Conservation (phyloP, 2,113 vertebrate genomes). For the Ammodytes dubius region DNA sequence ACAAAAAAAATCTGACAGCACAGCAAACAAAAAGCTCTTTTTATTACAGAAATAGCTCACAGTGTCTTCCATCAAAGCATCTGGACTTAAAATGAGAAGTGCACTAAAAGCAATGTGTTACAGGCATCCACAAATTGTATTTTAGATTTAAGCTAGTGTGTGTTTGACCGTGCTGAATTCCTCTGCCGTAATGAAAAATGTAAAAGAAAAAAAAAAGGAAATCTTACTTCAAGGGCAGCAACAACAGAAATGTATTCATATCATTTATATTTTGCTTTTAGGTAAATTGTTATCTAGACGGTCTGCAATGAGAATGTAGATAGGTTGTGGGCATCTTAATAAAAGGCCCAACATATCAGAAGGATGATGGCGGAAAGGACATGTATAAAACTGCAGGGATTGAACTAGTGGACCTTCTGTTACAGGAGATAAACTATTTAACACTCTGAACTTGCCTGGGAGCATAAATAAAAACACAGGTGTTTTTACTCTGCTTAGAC, state of each 20-base stretch:
- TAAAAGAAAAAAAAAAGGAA: background rate
- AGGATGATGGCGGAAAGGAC: slow-evolving; percentile 18
- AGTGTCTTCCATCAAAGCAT: slow-evolving; percentile 42
- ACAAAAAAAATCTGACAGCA: slow-evolving; percentile 72
- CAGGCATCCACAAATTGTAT: slow-evolving; percentile 29
- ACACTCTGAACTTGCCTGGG: background rate
- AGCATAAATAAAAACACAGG: slow-evolving; percentile 31
- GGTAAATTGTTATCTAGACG: slow-evolving; percentile 28
- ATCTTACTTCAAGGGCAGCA: slow-evolving; percentile 16
- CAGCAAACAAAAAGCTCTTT: slow-evolving; percentile 64
- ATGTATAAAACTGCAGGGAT: background rate
- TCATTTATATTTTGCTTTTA: slow-evolving; percentile 11
- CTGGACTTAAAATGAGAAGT: slow-evolving; percentile 45
- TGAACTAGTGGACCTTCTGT: slow-evolving; percentile 11
- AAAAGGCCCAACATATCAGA: slow-evolving; percentile 15
- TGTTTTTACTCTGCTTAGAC: background rate
- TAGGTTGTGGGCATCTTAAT: slow-evolving; percentile 16
- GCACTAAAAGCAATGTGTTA: slow-evolving; percentile 15
- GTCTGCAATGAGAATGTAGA: slow-evolving; percentile 13
- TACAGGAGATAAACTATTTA: slow-evolving; percentile 1
- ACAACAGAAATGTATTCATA: background rate
- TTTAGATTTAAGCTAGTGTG: slow-evolving; percentile 24
- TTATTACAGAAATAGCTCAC: slow-evolving; percentile 72
- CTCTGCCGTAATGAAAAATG: background rate
- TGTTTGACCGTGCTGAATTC: slow-evolving; percentile 7